Base-by-base conservation (phyloP, 2,113 vertebrate species). In the Addax nasomaculatus region DNA sequence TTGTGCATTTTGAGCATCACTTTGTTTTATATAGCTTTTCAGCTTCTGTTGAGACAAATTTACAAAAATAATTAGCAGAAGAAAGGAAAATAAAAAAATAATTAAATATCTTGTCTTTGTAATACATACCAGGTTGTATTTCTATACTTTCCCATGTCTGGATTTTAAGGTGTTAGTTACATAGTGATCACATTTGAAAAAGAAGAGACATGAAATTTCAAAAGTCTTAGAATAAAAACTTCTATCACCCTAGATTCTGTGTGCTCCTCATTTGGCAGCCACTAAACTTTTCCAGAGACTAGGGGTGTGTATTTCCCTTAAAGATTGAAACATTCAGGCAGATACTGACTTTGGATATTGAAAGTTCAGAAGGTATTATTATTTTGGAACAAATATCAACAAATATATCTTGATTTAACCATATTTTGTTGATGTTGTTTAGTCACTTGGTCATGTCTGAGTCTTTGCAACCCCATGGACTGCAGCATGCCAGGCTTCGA, bases 51-150 rank as follows among this genome's bases (percentile, higher is more conserved):
- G 39, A 96, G 9, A 95, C 79, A 58, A 73, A 64, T 58, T 93
- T 93, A 95, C 47, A 90, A 96, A 85, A 90, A 30, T 81, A 90
- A 89, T 60, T 97, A 47, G 17, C 27, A 96, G 49, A 73, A 87
- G 67, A 91, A 36, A 90, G 51, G 43, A 93, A 93, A 87, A 51
- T 39, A 15, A 29, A 84, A 84, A 57, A 79, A 25, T 21, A 51
- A 90, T 60, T 43, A 81, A 96, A 92, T 60, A 90, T 84, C 2
- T 81, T 89, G 7, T 85, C 33, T 90, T 90, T 93, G 30, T 67
- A 73, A 85, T 45, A 93, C 3, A 58, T 70, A 83, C 39, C 5
- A 93, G 73, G 33, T 95, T 67, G 90, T 70, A 86, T 87, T 93
- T 76, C 43, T 64, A 83, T 70, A 85, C 14, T 91, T 92, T 83